Percentiles rank a stretch among this genome's conserved stretches.
phyloP scores from a whole-genome alignment of 2,113 vertebrate species.

The Hippocampus guttulatus region DNA sequence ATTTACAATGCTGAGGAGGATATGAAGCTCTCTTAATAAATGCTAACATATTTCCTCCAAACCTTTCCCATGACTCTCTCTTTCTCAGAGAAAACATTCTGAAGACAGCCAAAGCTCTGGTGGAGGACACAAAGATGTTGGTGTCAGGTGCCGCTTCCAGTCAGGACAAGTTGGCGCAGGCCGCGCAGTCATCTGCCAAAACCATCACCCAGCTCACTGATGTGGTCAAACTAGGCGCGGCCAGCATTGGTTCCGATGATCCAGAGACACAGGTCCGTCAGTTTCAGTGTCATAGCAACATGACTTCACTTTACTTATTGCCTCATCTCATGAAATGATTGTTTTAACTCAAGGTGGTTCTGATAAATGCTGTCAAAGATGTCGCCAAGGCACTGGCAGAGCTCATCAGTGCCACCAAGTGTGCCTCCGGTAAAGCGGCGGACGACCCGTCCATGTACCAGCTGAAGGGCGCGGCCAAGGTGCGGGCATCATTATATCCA shows the following conservation, averaged over 20 bases:
- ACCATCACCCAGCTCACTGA: slow-evolving; percentile 98
- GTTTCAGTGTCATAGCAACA: background rate
- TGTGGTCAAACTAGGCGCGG: slow-evolving; percentile 92
- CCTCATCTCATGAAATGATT: background rate
- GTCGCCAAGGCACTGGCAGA: slow-evolving; percentile 96
- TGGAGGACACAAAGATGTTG: slow-evolving; percentile 95
- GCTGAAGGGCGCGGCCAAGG: slow-evolving; percentile 96
- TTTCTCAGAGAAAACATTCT: slow-evolving; percentile 88
- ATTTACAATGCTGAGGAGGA: too few species aligned
- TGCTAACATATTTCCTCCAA: too few species aligned
- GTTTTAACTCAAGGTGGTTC: slow-evolving; percentile 79
- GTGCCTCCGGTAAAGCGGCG: slow-evolving; percentile 91
- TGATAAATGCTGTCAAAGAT: slow-evolving; percentile 99
- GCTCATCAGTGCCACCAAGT: slow-evolving; percentile 95
- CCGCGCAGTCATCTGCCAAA: slow-evolving; percentile 90
- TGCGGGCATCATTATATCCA: slow-evolving; percentile 41
- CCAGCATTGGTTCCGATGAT: slow-evolving; percentile 91
- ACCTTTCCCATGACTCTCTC: background rate
- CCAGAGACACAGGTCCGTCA: slow-evolving; percentile 89
- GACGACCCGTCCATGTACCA: slow-evolving; percentile 99
- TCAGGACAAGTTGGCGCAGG: slow-evolving; percentile 91
- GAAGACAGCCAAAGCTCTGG: slow-evolving; percentile 96
- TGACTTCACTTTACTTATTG: background rate
- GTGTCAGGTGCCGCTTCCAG: slow-evolving; percentile 93
- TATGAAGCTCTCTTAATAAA: too few species aligned